These are phyloP conservation scores for Tipula helvola DNA, from an alignment of 2,888 invertebrate genomes.

Conservation along the genomic window DNA sequence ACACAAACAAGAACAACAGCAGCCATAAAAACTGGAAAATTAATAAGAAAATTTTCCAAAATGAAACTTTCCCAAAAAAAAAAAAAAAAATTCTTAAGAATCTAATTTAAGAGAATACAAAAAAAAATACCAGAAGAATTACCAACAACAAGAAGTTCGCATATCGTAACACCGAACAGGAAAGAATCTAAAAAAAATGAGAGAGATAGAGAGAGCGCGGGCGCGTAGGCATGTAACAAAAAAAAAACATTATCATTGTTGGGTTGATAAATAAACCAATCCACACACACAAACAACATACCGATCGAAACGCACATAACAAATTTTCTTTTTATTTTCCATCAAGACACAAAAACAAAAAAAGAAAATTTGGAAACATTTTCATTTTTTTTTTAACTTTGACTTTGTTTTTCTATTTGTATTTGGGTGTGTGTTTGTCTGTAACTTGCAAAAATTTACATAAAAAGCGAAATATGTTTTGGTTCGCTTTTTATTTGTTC, in stretches of 20 bases:
- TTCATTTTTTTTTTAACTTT: not conserved
- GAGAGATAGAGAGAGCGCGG: not conserved
- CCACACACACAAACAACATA: not conserved
- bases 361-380: not conserved
- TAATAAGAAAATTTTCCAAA: not conserved
- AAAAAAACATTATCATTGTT: not conserved
- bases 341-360: not conserved
- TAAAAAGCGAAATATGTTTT: not conserved
- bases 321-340: not conserved
- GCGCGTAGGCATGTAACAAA: not conserved
- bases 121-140: not conserved
- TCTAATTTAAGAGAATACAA: not conserved
- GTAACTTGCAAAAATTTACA: not conserved
- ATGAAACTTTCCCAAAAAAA: not conserved
- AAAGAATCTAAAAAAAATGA: not conserved
- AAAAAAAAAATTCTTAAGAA: not conserved
- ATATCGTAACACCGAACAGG: not conserved
- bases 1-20: not conserved
- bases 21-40: not conserved
- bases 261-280: not conserved
- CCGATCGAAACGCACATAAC: not conserved
- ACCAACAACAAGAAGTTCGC: not conserved
- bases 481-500: not conserved
- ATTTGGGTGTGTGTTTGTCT: not conserved
- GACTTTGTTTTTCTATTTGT: not conserved